Conservation (phyloP, 2,888 invertebrate species). For the Acanthosepion pharaonis region DNA sequence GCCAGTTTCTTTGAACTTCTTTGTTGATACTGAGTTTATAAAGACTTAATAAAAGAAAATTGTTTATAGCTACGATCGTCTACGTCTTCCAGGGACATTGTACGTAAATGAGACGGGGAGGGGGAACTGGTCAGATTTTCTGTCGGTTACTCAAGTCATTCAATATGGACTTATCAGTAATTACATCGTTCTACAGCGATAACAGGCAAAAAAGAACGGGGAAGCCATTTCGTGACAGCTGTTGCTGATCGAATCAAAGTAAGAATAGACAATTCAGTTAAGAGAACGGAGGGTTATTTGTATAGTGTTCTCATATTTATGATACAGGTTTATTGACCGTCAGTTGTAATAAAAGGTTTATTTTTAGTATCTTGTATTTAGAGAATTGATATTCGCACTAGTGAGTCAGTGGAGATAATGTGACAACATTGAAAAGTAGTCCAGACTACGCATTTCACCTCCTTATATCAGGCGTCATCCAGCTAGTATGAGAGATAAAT, state of each 20-base stretch:
- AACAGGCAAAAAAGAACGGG: background rate
- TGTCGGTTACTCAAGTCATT: background rate
- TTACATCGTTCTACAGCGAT: background rate
- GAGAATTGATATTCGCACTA: too few relatives aligned
- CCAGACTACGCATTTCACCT: too few relatives aligned
- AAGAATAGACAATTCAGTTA: background rate
- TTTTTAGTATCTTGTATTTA: background rate
- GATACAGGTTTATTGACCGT: background rate
- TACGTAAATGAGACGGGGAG: too few relatives aligned
- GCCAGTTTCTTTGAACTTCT: too few relatives aligned
- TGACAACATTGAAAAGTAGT: too few relatives aligned
- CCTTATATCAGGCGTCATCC: too few relatives aligned
- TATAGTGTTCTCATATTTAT: background rate
- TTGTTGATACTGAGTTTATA: too few relatives aligned
- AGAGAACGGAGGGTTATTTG: background rate
- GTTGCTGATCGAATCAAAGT: background rate
- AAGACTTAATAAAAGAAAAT: too few relatives aligned
- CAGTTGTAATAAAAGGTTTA: background rate
- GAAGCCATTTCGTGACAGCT: background rate
- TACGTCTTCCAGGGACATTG: too few relatives aligned
- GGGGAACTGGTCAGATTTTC: background rate
- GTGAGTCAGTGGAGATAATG: too few relatives aligned
- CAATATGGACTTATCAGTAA: background rate
- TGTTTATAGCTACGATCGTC: too few relatives aligned
- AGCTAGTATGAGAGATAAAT: too few relatives aligned